Percentiles rank a stretch among this genome's conserved stretches.
phyloP scores from a whole-genome alignment of 2,113 vertebrate genomes.

The Poicephalus meyeri region DNA sequence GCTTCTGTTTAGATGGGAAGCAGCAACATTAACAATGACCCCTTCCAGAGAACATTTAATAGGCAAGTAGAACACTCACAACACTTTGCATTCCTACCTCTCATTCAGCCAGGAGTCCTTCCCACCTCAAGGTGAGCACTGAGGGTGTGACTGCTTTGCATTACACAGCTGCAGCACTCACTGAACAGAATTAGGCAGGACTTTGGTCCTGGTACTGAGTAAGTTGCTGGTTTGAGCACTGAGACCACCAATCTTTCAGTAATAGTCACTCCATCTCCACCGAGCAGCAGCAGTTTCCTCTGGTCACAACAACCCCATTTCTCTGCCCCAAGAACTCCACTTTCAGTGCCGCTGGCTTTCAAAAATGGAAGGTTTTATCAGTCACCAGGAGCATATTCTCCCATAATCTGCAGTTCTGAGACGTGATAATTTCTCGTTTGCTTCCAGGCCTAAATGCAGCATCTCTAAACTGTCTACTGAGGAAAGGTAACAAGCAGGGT shows the following conservation, averaged over 20 bases:
- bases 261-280: background rate
- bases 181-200: background rate
- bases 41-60: background rate
- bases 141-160: background rate
- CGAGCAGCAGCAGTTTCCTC: background rate
- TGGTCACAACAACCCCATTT: background rate
- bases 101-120: background rate
- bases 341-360: background rate
- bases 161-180: background rate
- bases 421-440: background rate
- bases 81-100: background rate
- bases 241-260: background rate
- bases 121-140: background rate
- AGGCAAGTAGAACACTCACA: background rate
- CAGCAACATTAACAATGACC: conserved; percentile 6
- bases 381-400: background rate
- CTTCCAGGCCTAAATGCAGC: background rate
- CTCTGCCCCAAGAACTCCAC: background rate
- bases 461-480: background rate
- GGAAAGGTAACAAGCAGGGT: background rate
- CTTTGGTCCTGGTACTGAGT: background rate
- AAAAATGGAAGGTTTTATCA: background rate
- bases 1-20: conserved; percentile 32
- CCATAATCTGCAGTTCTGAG: background rate
- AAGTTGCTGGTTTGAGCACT: background rate